phyloP scores from a whole-genome alignment of 2,888 invertebrate genomes.

The Ectropis crepuscularia region DNA sequence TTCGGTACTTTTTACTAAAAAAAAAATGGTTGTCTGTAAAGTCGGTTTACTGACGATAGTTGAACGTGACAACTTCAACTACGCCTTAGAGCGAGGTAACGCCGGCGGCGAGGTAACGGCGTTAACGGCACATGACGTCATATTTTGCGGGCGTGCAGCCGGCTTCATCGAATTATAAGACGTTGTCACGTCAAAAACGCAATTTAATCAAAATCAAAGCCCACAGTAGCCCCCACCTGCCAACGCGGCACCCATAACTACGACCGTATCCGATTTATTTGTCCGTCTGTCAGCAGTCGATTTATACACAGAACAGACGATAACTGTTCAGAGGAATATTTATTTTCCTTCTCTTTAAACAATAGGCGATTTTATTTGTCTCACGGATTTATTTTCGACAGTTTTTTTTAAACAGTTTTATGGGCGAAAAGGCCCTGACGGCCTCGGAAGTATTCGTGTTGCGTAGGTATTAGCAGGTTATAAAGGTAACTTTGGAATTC shows the following conservation, averaged over 20 bases:
- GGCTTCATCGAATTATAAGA: too few species aligned
- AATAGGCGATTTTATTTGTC: slow-evolving; percentile 39
- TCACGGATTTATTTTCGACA: slow-evolving; percentile 36
- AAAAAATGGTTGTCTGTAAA: too few species aligned
- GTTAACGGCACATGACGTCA: too few species aligned
- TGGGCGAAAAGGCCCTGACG: slow-evolving; percentile 18
- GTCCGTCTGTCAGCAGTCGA: slow-evolving; percentile 39
- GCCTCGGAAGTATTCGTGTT: slow-evolving; percentile 9
- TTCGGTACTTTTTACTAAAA: too few species aligned
- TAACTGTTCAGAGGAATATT: slow-evolving; percentile 36
- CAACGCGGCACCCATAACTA: slow-evolving; percentile 26
- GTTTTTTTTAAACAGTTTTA: slow-evolving; percentile 22
- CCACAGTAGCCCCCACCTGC: slow-evolving; percentile 11
- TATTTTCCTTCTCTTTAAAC: slow-evolving; percentile 35
- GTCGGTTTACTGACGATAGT: too few species aligned
- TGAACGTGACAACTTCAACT: too few species aligned
- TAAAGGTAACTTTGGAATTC: slow-evolving; percentile 9
- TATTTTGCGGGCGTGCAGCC: too few species aligned
- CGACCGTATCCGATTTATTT: slow-evolving; percentile 42
- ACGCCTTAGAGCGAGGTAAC: too few species aligned
- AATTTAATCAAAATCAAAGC: neutral
- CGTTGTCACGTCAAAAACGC: too few species aligned
- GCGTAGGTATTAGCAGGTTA: neutral
- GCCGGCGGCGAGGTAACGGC: too few species aligned
- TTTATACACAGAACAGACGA: slow-evolving; percentile 38